Evolutionary conservation across 2,113 vertebrate species (phyloP), one percentile per base, ranked within the genome.

Genomic region (Ameiurus melas): DNA sequence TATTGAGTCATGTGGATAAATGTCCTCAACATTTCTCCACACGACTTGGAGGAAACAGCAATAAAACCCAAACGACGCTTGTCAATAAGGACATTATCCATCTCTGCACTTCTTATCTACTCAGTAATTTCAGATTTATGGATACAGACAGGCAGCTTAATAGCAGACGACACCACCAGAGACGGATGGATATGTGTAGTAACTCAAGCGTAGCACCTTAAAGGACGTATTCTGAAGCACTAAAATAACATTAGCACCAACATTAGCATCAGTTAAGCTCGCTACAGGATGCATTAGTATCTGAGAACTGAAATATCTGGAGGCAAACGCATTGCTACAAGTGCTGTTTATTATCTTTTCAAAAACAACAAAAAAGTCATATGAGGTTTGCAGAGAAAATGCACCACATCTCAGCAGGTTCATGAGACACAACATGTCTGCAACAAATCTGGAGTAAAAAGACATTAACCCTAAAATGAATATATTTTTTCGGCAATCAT

Each of bases 61-160:
- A 87, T 58, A 84, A 60, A 66, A 80, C 53, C 62, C 70, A 85
- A 84, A 86, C 53, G 30, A 47, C 9, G 39, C 80, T 86, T 60
- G 84, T 89, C 86, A 86, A 88, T 80, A 86, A 71, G 66, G 71
- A 83, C 55, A 90, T 90, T 86, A 85, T 75, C 55, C 70, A 83
- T 73, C 66, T 64, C 66, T 39, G 60, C 33, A 79, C 83, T 68
- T 89, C 39, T 80, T 81, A 84, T 90, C 73, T 85, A 62, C 66
- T 88, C 85, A 86, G 85, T 88, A 20, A n/a, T 86, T 66, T 83
- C 58, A 84, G 84, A 90, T 90, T 91, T 90, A 90, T 90, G 85
- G 78, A 83, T 57, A 81, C 60, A 88, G 83, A 70, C 78, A 85
- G 79, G 71, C 85, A 87, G 78, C 75, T 86, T 85, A 91, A 89